phyloP scores from a whole-genome alignment of 2,888 invertebrate genomes.

The Matsumyia berberina region DNA sequence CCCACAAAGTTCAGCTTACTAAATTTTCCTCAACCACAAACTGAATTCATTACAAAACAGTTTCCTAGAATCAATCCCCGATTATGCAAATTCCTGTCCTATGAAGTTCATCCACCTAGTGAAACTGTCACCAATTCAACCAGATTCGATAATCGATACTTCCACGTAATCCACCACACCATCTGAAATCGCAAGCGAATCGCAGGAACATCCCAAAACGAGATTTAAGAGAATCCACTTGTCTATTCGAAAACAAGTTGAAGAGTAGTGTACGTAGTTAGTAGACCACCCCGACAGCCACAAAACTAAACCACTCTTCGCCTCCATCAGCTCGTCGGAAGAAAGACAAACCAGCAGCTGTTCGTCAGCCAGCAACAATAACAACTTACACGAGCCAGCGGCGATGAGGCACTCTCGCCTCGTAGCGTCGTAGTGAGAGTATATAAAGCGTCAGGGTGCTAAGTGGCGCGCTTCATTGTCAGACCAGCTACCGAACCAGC shows the following conservation, averaged over 20 bases:
- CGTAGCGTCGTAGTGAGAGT: constrained; percentile 7
- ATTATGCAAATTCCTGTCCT: constrained; percentile 37
- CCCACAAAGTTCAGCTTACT: neutral
- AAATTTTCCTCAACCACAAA: neutral
- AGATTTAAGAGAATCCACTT: constrained; percentile 53
- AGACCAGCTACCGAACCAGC: constrained; percentile 51
- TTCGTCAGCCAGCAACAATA: constrained; percentile 27
- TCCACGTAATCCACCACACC: constrained; percentile 30
- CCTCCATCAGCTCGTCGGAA: neutral
- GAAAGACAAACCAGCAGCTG: constrained; percentile 14
- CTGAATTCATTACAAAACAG: neutral
- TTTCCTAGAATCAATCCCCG: neutral
- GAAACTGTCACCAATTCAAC: constrained; percentile 16
- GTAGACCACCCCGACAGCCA: constrained; percentile 18
- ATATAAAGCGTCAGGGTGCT: constrained; percentile 69
- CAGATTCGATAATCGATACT: constrained; percentile 16
- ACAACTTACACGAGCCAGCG: constrained; percentile 33
- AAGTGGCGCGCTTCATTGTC: constrained; percentile 68
- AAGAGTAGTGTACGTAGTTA: no score
- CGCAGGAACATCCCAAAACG: constrained; percentile 18
- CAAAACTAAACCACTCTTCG: constrained; percentile 30
- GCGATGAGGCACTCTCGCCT: constrained; percentile 26
- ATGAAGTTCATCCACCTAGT: constrained; percentile 43
- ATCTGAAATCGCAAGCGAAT: constrained; percentile 19
- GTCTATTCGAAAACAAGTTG: constrained; percentile 8